phyloP scores from a whole-genome alignment of 2,888 invertebrate genomes.

The Chromoteleia sp. region DNA sequence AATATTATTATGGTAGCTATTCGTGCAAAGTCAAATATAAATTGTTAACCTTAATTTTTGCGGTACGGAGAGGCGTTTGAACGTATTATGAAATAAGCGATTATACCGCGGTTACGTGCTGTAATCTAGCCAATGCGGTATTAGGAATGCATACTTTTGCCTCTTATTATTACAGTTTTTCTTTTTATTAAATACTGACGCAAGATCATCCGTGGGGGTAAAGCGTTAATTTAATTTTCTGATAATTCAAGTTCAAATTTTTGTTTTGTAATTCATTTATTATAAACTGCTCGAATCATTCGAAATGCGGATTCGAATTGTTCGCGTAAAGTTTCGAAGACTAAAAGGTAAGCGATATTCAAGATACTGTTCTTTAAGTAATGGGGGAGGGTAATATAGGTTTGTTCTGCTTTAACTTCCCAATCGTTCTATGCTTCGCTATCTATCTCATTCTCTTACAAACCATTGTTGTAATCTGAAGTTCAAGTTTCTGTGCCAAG shows the following conservation, averaged over 20 bases:
- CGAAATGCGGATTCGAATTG: conserved; percentile 30
- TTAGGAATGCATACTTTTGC: too few relatives aligned
- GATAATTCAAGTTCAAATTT: not conserved
- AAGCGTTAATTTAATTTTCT: not conserved
- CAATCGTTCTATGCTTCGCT: conserved; percentile 52
- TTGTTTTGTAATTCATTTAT: conserved; percentile 22
- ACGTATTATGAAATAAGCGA: too few relatives aligned
- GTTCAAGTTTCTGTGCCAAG: conserved; percentile 63
- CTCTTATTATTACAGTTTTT: too few relatives aligned
- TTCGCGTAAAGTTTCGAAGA: conserved; percentile 22
- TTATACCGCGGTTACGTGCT: too few relatives aligned
- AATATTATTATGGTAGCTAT: too few relatives aligned
- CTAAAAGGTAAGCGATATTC: conserved; percentile 57
- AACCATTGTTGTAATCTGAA: conserved; percentile 52
- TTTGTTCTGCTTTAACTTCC: conserved; percentile 60
- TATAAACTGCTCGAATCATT: conserved; percentile 42
- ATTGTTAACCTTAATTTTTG: too few relatives aligned
- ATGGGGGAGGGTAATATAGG: conserved; percentile 44
- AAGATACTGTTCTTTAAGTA: conserved; percentile 45
- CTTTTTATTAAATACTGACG: not conserved
- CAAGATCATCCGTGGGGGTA: not conserved
- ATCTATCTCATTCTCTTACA: conserved; percentile 49
- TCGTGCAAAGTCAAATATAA: too few relatives aligned
- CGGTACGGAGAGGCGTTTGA: too few relatives aligned
- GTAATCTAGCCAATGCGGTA: too few relatives aligned